phyloP scores from a whole-genome alignment of 2,888 invertebrate genomes.

The Ophion costatus region DNA sequence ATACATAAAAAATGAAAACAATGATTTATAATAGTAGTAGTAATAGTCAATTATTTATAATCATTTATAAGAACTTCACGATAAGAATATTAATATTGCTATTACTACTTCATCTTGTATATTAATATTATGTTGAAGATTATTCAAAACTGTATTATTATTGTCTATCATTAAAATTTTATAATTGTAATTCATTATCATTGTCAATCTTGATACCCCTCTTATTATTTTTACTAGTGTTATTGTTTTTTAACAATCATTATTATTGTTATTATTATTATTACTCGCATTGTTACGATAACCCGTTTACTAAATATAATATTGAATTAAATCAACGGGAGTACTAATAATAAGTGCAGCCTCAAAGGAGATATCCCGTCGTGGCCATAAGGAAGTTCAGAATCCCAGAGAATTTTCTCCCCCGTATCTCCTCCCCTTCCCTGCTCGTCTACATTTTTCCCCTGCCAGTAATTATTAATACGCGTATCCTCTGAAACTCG shows the following conservation, averaged over 20 bases:
- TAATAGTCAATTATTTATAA: no score
- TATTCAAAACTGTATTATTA: no score
- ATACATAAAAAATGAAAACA: no score
- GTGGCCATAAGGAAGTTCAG: neutral
- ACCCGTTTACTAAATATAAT: neutral
- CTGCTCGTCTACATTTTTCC: neutral
- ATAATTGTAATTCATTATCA: no score
- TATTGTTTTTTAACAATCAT: neutral
- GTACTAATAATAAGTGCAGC: neutral
- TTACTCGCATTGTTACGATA: neutral
- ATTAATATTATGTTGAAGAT: no score
- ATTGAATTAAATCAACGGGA: neutral
- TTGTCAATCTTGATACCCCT: no score
- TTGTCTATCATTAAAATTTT: no score
- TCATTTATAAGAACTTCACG: no score
- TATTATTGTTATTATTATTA: neutral
- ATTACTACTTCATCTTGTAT: no score
- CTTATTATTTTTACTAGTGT: no score
- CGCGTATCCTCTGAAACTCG: slow-evolving; percentile 33
- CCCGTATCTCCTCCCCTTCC: slow-evolving; percentile 5
- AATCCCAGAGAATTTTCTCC: neutral
- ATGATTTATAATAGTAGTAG: no score
- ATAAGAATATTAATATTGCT: no score
- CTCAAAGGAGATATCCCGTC: neutral
- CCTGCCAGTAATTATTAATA: neutral